Evolutionary conservation across 2,797 vertebrate species (phyloP).

Genomic region (Denticeps clupeoides): DNA sequence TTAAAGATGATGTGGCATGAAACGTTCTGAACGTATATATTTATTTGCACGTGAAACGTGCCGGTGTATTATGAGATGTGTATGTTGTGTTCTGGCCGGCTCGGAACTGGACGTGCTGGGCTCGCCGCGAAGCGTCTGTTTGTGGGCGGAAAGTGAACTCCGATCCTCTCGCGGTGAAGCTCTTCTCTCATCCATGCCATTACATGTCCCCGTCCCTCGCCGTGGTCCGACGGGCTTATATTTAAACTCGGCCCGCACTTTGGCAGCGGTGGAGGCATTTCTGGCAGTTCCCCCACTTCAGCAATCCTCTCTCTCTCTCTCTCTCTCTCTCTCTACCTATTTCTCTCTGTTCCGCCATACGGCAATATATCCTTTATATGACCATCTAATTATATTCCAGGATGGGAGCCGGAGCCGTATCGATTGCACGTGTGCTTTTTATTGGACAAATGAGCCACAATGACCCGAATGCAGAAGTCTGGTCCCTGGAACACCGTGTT

Average conservation of each 20-base stretch:
- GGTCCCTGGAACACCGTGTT: too few species aligned
- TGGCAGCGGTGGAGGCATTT: constrained; percentile 12
- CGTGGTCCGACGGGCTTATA: constrained; percentile 24
- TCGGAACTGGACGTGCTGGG: too few species aligned
- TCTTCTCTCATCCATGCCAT: constrained; percentile 6
- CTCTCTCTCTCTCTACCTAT: constrained; percentile 12
- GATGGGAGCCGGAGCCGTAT: too few species aligned
- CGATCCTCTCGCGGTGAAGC: constrained; percentile 1
- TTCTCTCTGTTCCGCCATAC: constrained; percentile 1
- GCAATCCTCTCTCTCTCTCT: neutral
- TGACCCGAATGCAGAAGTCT: too few species aligned
- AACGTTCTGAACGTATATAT: too few species aligned
- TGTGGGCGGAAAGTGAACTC: neutral
- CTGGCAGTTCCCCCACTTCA: constrained; percentile 9
- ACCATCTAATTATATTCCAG: too few species aligned
- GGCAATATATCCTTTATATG: neutral
- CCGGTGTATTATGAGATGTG: too few species aligned
- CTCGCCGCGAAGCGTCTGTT: neutral
- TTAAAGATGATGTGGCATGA: too few species aligned
- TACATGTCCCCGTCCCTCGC: constrained; percentile 16
- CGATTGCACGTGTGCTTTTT: too few species aligned
- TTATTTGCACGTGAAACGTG: too few species aligned
- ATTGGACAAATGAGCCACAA: too few species aligned
- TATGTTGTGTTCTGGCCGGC: too few species aligned
- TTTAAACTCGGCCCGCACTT: constrained; percentile 21